Percentiles rank a stretch among this genome's conserved stretches.
Evolutionary conservation across 2,113 vertebrate genomes (phyloP).

Genomic region (Thunnus maccoyii): DNA sequence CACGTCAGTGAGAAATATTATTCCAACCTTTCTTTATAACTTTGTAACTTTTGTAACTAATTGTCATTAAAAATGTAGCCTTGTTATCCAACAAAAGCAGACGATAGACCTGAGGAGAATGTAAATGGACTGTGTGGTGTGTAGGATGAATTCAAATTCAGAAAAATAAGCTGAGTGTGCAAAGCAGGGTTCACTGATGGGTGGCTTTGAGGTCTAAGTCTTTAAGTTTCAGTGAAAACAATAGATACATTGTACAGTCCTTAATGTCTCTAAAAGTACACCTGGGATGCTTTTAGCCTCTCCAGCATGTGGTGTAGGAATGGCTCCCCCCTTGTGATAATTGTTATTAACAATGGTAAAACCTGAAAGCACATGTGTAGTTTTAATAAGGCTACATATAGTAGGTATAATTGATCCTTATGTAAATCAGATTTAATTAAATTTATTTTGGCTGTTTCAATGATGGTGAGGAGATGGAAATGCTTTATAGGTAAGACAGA

Average conservation of each 20-base stretch:
- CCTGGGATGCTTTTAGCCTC: neutral
- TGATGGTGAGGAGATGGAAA: neutral
- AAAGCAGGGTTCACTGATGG: neutral
- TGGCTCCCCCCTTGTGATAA: conserved; percentile 1
- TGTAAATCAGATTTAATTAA: neutral
- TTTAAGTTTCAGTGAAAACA: neutral
- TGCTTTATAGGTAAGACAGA: no score
- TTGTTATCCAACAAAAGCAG: no score
- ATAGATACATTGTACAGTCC: neutral
- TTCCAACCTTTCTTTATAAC: no score
- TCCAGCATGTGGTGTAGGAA: neutral
- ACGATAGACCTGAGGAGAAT: no score
- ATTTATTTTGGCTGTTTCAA: neutral
- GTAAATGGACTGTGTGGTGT: no score
- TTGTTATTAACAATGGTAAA: neutral
- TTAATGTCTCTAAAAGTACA: neutral
- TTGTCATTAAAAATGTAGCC: no score
- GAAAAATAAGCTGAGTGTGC: neutral
- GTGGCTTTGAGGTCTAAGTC: neutral
- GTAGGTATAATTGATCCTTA: neutral
- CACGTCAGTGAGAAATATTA: no score
- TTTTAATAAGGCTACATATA: neutral
- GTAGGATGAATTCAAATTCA: neutral
- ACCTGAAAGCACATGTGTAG: neutral
- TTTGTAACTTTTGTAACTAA: no score